Evolutionary conservation across 2,797 vertebrate species (phyloP).

Genomic region (Pristis pectinata): DNA sequence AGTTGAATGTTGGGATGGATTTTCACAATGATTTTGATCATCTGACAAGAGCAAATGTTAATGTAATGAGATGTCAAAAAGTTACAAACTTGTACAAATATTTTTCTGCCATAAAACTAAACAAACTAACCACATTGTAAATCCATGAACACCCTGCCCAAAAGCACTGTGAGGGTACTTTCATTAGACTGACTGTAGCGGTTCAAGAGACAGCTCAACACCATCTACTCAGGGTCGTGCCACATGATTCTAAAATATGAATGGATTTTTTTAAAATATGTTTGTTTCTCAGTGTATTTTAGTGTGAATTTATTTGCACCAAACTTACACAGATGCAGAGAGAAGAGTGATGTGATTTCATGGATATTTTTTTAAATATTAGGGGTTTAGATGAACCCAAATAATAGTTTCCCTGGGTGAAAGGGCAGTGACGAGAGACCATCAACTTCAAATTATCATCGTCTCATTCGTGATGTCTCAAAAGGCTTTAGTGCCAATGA

Average conservation of each 20-base stretch:
- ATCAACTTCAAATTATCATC: not conserved
- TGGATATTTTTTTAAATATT: not conserved
- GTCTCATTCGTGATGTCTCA: no score
- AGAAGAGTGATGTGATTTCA: not conserved
- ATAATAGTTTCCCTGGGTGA: not conserved
- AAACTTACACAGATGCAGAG: not conserved
- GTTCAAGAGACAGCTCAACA: no score
- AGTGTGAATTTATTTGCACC: not conserved
- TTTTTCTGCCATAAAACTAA: not conserved
- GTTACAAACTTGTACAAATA: not conserved
- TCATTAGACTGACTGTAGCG: no score
- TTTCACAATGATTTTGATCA: constrained; percentile 48
- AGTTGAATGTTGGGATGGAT: constrained; percentile 51
- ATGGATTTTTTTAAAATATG: no score
- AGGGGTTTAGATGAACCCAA: not conserved
- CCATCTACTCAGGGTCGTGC: no score
- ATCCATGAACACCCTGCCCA: not conserved
- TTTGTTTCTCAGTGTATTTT: not conserved
- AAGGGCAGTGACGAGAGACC: not conserved
- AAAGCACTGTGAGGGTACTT: not conserved
- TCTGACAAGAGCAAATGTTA: constrained; percentile 50
- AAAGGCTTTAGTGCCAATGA: no score
- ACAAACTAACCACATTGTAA: not conserved
- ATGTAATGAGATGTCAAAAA: constrained; percentile 26
- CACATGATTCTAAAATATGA: no score